phyloP scores from a whole-genome alignment of 1,140 invertebrate genomes.

The Pollicipes pollicipes region DNA sequence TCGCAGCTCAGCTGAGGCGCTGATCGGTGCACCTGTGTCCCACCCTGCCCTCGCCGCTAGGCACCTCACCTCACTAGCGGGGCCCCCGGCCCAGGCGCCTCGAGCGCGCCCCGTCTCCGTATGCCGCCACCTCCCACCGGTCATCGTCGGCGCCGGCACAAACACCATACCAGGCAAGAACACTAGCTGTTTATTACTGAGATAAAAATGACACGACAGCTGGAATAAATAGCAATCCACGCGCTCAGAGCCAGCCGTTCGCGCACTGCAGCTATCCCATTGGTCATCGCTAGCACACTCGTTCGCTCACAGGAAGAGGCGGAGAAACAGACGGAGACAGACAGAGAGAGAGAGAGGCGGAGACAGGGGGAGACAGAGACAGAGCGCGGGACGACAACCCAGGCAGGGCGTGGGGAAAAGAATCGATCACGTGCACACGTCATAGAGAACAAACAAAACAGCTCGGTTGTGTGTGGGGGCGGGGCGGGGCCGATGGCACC shows the following conservation, averaged over 20 bases:
- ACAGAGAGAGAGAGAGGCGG: neutral
- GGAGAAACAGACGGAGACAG: neutral
- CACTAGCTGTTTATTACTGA: constrained; percentile 2
- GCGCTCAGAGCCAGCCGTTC: neutral
- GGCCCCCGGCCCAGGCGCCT: too few species aligned
- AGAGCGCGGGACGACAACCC: neutral
- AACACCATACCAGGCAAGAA: neutral
- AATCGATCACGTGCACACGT: neutral
- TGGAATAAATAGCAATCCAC: constrained; percentile 1
- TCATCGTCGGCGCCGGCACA: too few species aligned
- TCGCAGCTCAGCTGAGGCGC: too few species aligned
- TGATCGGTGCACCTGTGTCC: too few species aligned
- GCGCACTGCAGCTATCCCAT: neutral
- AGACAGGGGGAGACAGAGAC: neutral
- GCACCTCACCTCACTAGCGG: too few species aligned
- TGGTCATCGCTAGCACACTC: neutral
- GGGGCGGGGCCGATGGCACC: too few species aligned
- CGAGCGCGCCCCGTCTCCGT: too few species aligned
- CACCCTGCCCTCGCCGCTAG: too few species aligned
- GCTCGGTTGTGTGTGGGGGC: neutral
- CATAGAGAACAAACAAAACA: constrained; percentile 1
- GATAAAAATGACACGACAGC: constrained; percentile 1
- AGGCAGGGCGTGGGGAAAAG: neutral
- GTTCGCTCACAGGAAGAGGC: neutral
- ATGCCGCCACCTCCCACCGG: too few species aligned